These are phyloP conservation scores for Euwallacea similis DNA, from an alignment of 1,140 invertebrate genomes.

Conservation along the genomic window DNA sequence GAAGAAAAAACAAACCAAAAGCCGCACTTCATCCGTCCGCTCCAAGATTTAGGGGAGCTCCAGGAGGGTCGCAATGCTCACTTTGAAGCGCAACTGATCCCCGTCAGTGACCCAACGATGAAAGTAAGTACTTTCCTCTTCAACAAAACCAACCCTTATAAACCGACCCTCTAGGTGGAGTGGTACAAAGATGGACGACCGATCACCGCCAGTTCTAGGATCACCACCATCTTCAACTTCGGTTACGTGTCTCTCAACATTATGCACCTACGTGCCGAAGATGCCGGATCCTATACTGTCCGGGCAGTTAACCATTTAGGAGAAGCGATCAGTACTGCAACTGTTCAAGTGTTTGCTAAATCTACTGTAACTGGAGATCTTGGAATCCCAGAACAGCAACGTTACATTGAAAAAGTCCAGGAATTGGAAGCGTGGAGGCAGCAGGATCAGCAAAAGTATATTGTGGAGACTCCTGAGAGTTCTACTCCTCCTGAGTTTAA, in stretches of 20 bases:
- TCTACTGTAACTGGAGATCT: constrained; percentile 82
- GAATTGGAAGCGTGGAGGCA: constrained; percentile 89
- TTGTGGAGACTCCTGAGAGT: constrained; percentile 76
- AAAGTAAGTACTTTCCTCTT: constrained; percentile 56
- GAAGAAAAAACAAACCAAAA: constrained; percentile 77
- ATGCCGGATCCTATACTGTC: constrained; percentile 88
- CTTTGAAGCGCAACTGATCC: constrained; percentile 92
- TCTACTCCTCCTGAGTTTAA: constrained; percentile 86
- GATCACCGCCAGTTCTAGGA: constrained; percentile 91
- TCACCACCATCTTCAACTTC: constrained; percentile 96
- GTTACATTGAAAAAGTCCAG: constrained; percentile 90
- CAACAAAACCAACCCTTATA: not conserved
- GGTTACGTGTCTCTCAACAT: constrained; percentile 98
- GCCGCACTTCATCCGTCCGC: constrained; percentile 86
- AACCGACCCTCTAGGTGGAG: constrained; percentile 62
- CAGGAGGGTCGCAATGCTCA: constrained; percentile 90
- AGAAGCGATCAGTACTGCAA: constrained; percentile 79
- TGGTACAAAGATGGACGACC: constrained; percentile 97
- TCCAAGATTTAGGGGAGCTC: constrained; percentile 84
- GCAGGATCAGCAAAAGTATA: constrained; percentile 73
- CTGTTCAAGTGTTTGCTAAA: constrained; percentile 67
- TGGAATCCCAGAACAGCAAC: constrained; percentile 88
- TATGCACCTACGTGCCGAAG: constrained; percentile 92
- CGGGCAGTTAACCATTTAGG: constrained; percentile 85
- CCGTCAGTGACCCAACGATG: constrained; percentile 96